Evolutionary conservation across 2,888 invertebrate species (phyloP).

Genomic region (Azorinus chamasolen): DNA sequence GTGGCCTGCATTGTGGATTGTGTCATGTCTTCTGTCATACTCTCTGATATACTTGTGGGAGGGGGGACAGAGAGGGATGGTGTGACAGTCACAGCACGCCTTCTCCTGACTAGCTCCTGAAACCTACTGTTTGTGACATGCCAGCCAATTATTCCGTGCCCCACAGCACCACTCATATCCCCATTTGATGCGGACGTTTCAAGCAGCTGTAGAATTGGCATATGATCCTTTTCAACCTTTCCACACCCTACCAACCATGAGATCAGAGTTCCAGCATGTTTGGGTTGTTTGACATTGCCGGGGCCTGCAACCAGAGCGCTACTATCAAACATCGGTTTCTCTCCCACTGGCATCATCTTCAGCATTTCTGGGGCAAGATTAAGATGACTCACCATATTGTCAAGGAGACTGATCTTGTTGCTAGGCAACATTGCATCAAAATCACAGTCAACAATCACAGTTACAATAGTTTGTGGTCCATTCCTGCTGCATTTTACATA

Average conservation of each 20-base stretch:
- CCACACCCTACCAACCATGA: conserved; percentile 91
- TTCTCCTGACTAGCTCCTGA: conserved; percentile 82
- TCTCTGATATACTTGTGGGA: conserved; percentile 78
- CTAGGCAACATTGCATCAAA: conserved; percentile 89
- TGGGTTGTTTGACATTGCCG: conserved; percentile 78
- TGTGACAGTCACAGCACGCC: conserved; percentile 82
- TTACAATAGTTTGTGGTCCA: conserved; percentile 89
- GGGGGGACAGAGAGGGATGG: conserved; percentile 76
- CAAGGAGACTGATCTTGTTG: conserved; percentile 88
- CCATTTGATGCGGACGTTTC: conserved; percentile 91
- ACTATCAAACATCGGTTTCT: conserved; percentile 79
- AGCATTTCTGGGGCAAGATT: conserved; percentile 80
- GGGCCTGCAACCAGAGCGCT: conserved; percentile 84
- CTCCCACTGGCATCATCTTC: conserved; percentile 78
- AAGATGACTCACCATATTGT: conserved; percentile 78
- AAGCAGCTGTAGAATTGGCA: conserved; percentile 90
- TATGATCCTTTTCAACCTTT: conserved; percentile 90
- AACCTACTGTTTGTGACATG: conserved; percentile 88
- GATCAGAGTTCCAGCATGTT: conserved; percentile 71
- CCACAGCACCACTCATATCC: conserved; percentile 90
- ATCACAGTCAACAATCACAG: conserved; percentile 90
- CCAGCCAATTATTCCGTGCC: conserved; percentile 92
- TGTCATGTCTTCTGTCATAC: conserved; percentile 73
- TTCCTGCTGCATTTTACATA: conserved; percentile 84
- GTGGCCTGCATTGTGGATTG: conserved; percentile 83